Base-by-base conservation (phyloP, 2,113 vertebrate species). In the Catharus bicknelli region DNA sequence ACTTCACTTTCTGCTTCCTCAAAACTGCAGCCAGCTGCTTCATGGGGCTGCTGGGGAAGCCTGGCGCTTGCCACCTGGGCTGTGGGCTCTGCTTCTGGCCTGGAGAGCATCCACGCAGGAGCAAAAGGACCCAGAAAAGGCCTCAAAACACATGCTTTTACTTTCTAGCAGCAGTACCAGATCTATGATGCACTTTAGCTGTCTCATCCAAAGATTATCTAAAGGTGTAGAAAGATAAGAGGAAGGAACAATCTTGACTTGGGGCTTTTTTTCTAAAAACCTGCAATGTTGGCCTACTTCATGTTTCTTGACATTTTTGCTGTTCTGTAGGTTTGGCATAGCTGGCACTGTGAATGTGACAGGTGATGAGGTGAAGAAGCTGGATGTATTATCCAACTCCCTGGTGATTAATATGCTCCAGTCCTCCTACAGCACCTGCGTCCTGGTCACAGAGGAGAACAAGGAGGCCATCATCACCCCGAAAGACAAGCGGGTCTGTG, bases 331-430 rank as follows among this genome's bases (percentile, higher is more conserved):
- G 96, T 99, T 98, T 51, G 99, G 99, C 54, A 94, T 99, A 47
- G 98, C 99, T 6, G 99, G 99, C 30, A 98, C 97, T 2, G 97
- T 99, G 85, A 99, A 99, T 1, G 98, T 99, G 96, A 99, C 99
- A 0, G 99, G 99, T 2, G 99, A 99, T 4, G 98, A 99, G 9
- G 98, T 99, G 97, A 99, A 99, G 97, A 99, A 99, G 94, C 96
- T 99, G 97, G 99, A 99, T 9, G 98, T 99, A 17, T 93, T 99
- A 53, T 99, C 99, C 58, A 99, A 99, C 72, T 95, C 98, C 57
- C 95, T 99, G 97, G 97, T 99, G 69, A 98, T 99, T 96, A 99
- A 99, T 90, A 99, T 99, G 99, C 98, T 99, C 16, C 98, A 97
- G 95, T 98, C 99, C 32, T 99, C 99, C 90, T 99, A 98, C 90